phyloP scores from a whole-genome alignment of 2,888 invertebrate genomes.

The Myathropa florea region DNA sequence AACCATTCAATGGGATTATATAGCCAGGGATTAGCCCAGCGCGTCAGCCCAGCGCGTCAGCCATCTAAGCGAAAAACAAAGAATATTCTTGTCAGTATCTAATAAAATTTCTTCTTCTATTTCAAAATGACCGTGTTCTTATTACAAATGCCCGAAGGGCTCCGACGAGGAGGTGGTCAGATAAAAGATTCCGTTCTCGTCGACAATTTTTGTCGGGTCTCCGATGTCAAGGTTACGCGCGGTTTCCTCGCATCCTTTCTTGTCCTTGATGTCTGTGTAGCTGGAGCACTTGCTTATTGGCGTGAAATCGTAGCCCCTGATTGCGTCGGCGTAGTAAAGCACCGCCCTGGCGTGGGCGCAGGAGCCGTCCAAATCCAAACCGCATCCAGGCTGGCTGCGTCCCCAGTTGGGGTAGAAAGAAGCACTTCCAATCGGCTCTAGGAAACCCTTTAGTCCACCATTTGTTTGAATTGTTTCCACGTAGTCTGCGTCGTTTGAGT shows the following conservation, averaged over 20 bases:
- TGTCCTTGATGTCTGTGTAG: conserved; percentile 50
- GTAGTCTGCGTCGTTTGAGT: conserved; percentile 73
- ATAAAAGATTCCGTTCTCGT: conserved; percentile 64
- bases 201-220: conserved; percentile 67
- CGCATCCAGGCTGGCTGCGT: conserved; percentile 82
- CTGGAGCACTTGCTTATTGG: conserved; percentile 62
- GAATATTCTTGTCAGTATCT: not conserved
- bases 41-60: too few species aligned
- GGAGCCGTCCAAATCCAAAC: conserved; percentile 74
- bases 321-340: conserved; percentile 79
- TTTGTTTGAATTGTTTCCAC: conserved; percentile 75
- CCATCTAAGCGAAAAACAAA: not conserved
- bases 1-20: not conserved
- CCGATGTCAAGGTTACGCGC: conserved; percentile 42
- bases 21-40: not conserved
- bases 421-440: conserved; percentile 76
- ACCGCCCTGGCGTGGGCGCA: conserved; percentile 80
- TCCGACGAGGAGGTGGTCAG: conserved; percentile 54
- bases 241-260: conserved; percentile 32
- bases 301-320: conserved; percentile 71
- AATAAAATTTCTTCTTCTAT: conserved; percentile 1
- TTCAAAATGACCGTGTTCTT: not conserved
- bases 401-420: conserved; percentile 82
- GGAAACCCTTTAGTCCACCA: conserved; percentile 73
- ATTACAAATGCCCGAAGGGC: not conserved